These are phyloP conservation scores for Arizona elegans DNA, from an alignment of 2,113 vertebrate genomes.

Conservation along the genomic window DNA sequence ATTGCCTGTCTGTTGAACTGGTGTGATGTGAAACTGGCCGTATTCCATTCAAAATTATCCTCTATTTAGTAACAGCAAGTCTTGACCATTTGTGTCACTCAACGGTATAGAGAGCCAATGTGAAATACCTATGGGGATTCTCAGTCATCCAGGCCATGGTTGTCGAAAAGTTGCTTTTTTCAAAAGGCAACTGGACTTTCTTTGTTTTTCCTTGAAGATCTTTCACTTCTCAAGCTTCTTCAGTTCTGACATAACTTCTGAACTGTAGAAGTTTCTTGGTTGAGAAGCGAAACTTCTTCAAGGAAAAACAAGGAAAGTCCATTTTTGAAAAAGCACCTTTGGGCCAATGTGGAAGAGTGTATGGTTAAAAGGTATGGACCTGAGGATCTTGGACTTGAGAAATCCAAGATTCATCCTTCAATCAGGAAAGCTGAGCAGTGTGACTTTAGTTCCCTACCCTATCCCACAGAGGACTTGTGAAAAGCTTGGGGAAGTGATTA, in stretches of 20 bases:
- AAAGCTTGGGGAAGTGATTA: background rate
- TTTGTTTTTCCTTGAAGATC: too few relatives aligned
- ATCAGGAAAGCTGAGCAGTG: background rate
- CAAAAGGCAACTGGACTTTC: too few relatives aligned
- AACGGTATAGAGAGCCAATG: background rate
- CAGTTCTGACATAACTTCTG: background rate
- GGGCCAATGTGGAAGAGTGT: background rate
- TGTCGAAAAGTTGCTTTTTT: too few relatives aligned
- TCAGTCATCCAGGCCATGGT: background rate
- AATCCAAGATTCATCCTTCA: background rate
- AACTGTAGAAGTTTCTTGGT: background rate
- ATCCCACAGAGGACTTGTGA: background rate
- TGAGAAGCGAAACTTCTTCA: background rate
- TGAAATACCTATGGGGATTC: background rate
- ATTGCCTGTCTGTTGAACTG: background rate
- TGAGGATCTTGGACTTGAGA: background rate
- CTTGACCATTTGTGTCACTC: background rate
- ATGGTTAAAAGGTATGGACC: background rate
- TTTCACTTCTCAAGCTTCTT: too few relatives aligned
- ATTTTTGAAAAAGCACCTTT: background rate
- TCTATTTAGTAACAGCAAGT: background rate
- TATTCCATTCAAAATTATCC: background rate
- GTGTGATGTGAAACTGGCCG: background rate
- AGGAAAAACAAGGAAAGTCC: background rate
- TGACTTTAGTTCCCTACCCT: background rate